Evolutionary conservation across 2,888 invertebrate genomes (phyloP), one percentile per base, ranked within the genome.

Genomic region (Drosophila pseudotalamancana): DNA sequence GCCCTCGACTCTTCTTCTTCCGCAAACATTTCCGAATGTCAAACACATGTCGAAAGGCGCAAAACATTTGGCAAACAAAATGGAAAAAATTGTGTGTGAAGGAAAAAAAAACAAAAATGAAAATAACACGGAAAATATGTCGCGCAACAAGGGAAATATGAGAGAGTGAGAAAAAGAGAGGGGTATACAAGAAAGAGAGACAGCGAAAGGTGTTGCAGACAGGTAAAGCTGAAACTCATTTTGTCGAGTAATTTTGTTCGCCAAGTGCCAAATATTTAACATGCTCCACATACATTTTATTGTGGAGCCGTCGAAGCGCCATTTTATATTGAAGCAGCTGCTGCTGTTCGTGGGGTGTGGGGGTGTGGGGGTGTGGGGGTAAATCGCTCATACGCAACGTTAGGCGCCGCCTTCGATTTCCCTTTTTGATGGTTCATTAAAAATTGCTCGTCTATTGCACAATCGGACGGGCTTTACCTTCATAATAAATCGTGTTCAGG

Each of bases 311-410:
- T n/a, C n/a, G n/a, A n/a, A n/a, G n/a, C n/a, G n/a, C n/a, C n/a
- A n/a, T n/a, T n/a, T n/a, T n/a, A n/a, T n/a, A n/a, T n/a, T n/a
- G n/a, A n/a, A 14, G 34, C 53, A 42, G 18, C 56, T 34, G 46
- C 77, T 50, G 57, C 35, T 66, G 77, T 14, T 48, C 34, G 35
- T 27, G 51, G 61, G n/a, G n/a, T n/a, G n/a, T n/a, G n/a, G n/a
- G n/a, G n/a, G n/a, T n/a, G n/a, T n/a, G n/a, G n/a, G n/a, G n/a
- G n/a, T n/a, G n/a, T n/a, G n/a, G n/a, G 43, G 40, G 39, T 40
- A 71, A 85, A 78, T 85, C 79, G 53, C 64, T 71, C 88, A 85
- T 82, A 81, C 80, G 87, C 88, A 85, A 74, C 78, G 86, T 53
- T 77, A n/a, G 78, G 18, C 65, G 53, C 45, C 37, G 53, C 54